Base-by-base conservation (phyloP, 1,140 invertebrate species). In the Macrocentrus cingulum region DNA sequence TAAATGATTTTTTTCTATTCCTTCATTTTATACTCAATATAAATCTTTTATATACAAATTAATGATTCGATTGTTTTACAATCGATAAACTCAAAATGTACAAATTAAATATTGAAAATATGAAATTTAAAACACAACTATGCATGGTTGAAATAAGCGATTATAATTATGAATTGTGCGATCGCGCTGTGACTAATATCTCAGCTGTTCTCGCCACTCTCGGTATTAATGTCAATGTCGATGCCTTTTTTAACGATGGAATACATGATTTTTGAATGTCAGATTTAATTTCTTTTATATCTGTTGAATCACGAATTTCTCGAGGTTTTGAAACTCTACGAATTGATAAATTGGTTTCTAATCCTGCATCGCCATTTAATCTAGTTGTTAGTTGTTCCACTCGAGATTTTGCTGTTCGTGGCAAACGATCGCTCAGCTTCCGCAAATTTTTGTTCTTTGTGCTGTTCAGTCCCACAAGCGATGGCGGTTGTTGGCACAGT, bases 151-250 rank as follows among this genome's bases (percentile, higher is more conserved):
- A 15, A 32, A 52, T 20, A 37, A 19, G 18, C 34, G 8, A 52
- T 11, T 48, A 19, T 52, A 5, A 34, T 56, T 56, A 50, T 34
- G 55, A 23, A 25, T 56, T 56, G 55, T 56, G 55, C 55, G 46
- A 39, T 56, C 55, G 55, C 20, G 34, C 34, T 41, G 41, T 54
- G 23, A 51, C 25, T 7, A 25, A 37, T 19, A 51, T 32, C n/a
- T 51, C 32, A 20, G 32, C 25, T n/a, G n/a, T n/a, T 36, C 49
- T 51, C 49, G 49, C 18, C 11, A 22, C 55, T 49, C 44, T 18
- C 16, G 55, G 37, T 54, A 54, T 29, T 16, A 25, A 29, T 29
- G 39, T 32, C n/a, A 37, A 6, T 7, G 55, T 46, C 16, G 22
- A n/a, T 8, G 15, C 8, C 50, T 56, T 56, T 56, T 56, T 56